These are phyloP conservation scores for Sphaeridia pumilis DNA, from an alignment of 2,888 invertebrate genomes.

Conservation along the genomic window DNA sequence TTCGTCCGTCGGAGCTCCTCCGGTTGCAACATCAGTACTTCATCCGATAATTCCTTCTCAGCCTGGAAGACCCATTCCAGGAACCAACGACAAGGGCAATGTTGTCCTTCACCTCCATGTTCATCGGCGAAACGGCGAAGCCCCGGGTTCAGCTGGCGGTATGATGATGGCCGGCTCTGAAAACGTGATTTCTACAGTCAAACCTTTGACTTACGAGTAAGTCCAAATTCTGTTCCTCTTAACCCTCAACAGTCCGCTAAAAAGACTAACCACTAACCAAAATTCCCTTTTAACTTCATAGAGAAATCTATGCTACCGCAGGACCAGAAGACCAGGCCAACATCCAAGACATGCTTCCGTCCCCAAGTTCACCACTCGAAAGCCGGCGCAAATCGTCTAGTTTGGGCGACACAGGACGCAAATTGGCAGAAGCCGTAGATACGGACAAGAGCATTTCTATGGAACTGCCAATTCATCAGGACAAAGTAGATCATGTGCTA, in stretches of 20 bases:
- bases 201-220: slow-evolving; percentile 34
- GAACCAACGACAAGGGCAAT: slow-evolving; percentile 26
- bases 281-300: background rate
- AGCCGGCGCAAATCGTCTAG: too few relatives aligned
- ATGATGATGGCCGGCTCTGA: slow-evolving; percentile 30
- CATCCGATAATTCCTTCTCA: background rate
- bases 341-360: background rate
- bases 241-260: background rate
- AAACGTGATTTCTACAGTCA: slow-evolving; percentile 21
- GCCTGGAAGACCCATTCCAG: background rate
- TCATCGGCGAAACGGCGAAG: slow-evolving; percentile 28
- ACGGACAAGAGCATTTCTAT: slow-evolving; percentile 32
- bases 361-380: too few relatives aligned
- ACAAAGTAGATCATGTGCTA: slow-evolving; percentile 34
- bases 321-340: background rate
- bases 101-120: slow-evolving; percentile 34
- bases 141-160: slow-evolving; percentile 15
- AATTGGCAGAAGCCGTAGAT: slow-evolving; percentile 11
- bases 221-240: background rate
- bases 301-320: background rate
- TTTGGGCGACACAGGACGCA: background rate
- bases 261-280: too few relatives aligned
- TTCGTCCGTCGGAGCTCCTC: background rate
- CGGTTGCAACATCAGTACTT: background rate
- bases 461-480: slow-evolving; percentile 35